These are phyloP conservation scores for Otolemur garnettii DNA, from an alignment of 2,113 vertebrate species.

Conservation along the genomic window DNA sequence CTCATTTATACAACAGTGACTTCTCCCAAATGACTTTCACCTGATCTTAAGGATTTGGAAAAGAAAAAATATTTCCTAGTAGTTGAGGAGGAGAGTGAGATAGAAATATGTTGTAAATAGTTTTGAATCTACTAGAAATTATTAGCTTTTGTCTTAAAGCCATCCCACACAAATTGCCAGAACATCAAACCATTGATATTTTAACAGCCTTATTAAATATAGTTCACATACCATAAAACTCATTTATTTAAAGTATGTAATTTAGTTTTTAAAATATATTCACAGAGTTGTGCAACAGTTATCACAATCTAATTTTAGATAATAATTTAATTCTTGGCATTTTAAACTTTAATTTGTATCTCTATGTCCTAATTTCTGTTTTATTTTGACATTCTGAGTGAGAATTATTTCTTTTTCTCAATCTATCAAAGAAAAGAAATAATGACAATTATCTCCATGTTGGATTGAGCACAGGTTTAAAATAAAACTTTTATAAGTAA, in stretches of 20 bases:
- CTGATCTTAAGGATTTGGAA: neutral
- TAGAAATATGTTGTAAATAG: neutral
- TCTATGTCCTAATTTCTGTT: neutral
- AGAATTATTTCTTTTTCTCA: no score
- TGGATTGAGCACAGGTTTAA: neutral
- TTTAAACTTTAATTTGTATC: neutral
- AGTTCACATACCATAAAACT: neutral
- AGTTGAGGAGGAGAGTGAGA: neutral
- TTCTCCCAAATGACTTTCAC: neutral
- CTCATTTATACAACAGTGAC: neutral
- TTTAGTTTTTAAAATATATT: neutral
- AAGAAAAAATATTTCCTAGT: neutral
- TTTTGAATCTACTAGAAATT: neutral
- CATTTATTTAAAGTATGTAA: neutral
- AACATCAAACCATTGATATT: neutral
- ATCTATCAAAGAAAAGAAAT: no score
- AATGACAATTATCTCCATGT: neutral
- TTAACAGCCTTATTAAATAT: neutral
- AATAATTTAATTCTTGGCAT: neutral
- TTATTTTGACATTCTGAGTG: neutral
- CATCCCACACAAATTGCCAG: neutral
- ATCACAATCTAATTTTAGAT: neutral
- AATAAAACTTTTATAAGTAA: neutral
- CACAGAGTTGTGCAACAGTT: neutral
- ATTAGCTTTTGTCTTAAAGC: neutral